Evolutionary conservation across 2,113 vertebrate species (phyloP), one percentile per base, ranked within the genome.

Genomic region (Morone chrysops): DNA sequence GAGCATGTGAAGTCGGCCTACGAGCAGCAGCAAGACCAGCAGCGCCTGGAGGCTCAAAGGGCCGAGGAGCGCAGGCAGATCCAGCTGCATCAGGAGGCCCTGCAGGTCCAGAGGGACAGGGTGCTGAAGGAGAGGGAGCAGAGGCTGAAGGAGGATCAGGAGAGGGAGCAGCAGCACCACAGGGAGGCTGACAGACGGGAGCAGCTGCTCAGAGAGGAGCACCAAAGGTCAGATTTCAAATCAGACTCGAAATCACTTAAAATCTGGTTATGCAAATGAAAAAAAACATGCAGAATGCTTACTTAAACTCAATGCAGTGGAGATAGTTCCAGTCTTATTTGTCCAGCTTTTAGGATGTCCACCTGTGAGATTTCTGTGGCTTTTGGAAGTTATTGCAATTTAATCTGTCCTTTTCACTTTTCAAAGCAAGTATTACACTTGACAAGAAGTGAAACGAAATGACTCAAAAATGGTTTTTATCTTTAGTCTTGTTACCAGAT

Each of bases 11-110:
- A 93, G 56, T 93, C 96, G 0, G 92, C 96, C 0, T 98, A 97
- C 0, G 97, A 98, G 88, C 95, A 98, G 72, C 97, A 97, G 83
- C 89, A 96, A 90, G 96, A 98, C 80, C 97, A 98, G 94, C 97
- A 97, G 90, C 96, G 87, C 0, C 88, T 98, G 62, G 97, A 95
- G 2, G 95, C 81, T 0, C 93, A 76, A 80, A 90, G 90, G 88
- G 94, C 91, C 0, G 95, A 97, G 84, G 96, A 97, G 93, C 96
- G 94, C 69, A 66, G 66, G 73, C 91, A 89, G 77, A 95, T 97
- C 2, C 93, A 92, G 47, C 78, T 96, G 38, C 95, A 84, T 0
- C 97, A 97, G 92, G 96, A 97, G 6, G 91, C 91, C 0, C 85
- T 97, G 59, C 95, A 93, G 67, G 95, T 94, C 78, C 96, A 97